Base-by-base conservation (phyloP, 1,140 invertebrate genomes). In the Capitella teleta region DNA sequence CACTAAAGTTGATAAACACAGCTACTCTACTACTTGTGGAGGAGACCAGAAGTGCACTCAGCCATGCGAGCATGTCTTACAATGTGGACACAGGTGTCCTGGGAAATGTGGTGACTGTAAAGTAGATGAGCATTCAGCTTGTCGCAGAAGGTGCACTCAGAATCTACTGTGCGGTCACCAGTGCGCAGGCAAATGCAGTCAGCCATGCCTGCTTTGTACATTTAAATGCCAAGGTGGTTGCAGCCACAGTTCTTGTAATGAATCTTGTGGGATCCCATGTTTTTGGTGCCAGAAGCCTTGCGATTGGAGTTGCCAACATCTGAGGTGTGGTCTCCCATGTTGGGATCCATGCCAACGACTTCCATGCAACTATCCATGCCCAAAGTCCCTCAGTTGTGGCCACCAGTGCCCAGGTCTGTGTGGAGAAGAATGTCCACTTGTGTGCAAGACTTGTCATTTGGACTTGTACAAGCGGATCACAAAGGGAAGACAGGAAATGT, bases 351-450 rank as follows among this genome's bases (percentile, higher is more conserved):
- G 82, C 66, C 70, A 76, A 28, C 66, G 73, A 43, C 55, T 55
- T 8, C 71, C 77, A 32, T 78, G 84, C 54, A 52, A 63, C 36
- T 14, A 52, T 12, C 58, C 56, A 18, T 70, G 68, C 34, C 28
- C 40, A 25, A 58, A 57, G 26, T n/a, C 30, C 8, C 50, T 61
- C 16, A 21, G 47, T 46, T 85, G 83, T 67, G 77, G 77, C 36
- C 83, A 85, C 61, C 60, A 24, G 26, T 85, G 84, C 61, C 64
- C 73, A 26, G 75, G 54, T 5, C 23, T 70, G 19, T 83, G 83
- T 68, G 80, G 81, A 12, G 83, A 85, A 77, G 62, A 77, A 72
- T 66, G 74, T 63, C 78, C 67, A n/a, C n/a, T n/a, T n/a, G n/a
- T n/a, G n/a, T n/a, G n/a, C n/a, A n/a, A n/a, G n/a, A n/a, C n/a